A percentile compares a stretch with the other conserved stretches of the same genome.
phyloP scores from a whole-genome alignment of 2,888 invertebrate genomes.

The Drosophila testacea region DNA sequence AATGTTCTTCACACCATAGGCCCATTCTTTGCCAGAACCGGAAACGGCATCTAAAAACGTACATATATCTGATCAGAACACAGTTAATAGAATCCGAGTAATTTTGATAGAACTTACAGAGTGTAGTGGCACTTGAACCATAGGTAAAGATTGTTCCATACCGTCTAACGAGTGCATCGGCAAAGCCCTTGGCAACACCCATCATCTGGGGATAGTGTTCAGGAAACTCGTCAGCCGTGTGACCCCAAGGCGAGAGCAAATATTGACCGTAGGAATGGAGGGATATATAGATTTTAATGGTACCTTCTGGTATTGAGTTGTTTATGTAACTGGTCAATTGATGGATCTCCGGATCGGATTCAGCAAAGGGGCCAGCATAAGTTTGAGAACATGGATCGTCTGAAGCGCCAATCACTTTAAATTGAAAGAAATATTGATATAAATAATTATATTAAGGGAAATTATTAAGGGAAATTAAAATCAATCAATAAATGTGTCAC shows the following conservation, averaged over 20 bases:
- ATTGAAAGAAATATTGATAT: background rate
- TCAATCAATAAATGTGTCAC: background rate
- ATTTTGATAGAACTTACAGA: conserved; percentile 84
- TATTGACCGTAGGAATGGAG: conserved; percentile 89
- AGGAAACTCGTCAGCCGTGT: conserved; percentile 84
- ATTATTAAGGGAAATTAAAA: background rate
- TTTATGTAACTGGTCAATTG: conserved; percentile 85
- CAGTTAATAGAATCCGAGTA: background rate
- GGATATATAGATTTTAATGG: conserved; percentile 87
- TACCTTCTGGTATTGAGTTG: conserved; percentile 82
- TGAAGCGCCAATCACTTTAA: conserved; percentile 85
- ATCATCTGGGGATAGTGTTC: conserved; percentile 86
- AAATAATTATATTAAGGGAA: background rate
- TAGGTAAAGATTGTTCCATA: conserved; percentile 86
- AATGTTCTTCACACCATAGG: conserved; percentile 86
- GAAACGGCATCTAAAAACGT: conserved; percentile 83
- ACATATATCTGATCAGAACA: background rate
- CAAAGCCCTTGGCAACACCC: conserved; percentile 86
- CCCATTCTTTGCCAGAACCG: conserved; percentile 86
- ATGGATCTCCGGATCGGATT: conserved; percentile 87
- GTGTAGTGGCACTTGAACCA: conserved; percentile 87
- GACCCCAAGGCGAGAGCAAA: conserved; percentile 87
- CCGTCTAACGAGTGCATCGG: conserved; percentile 86
- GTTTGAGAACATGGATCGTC: conserved; percentile 83
- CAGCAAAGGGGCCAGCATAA: conserved; percentile 86